phyloP scores from a whole-genome alignment of 2,888 invertebrate genomes.

The Caenorhabditis sulstoni region DNA sequence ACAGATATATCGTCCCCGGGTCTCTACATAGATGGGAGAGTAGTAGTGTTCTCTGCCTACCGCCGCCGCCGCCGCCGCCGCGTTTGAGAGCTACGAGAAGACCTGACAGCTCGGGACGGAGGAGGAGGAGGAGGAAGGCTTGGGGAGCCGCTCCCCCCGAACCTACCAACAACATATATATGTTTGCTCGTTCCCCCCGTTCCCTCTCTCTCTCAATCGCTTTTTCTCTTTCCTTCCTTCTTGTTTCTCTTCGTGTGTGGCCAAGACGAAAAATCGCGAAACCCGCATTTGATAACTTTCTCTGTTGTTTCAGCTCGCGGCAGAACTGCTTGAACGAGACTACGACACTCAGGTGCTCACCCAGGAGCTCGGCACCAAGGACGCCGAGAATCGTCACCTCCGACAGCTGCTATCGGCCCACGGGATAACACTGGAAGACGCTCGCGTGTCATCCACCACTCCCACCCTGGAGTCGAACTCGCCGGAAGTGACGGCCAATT shows the following conservation, averaged over 20 bases:
- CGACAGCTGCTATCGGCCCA: conserved; percentile 59
- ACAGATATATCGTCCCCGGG: too few species aligned
- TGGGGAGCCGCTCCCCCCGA: background rate
- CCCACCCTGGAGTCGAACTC: background rate
- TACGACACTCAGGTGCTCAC: conserved; percentile 58
- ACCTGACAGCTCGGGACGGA: conserved; percentile 7
- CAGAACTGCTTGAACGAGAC: conserved; percentile 64
- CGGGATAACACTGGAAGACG: conserved; percentile 58
- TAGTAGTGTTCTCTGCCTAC: background rate
- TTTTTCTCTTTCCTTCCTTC: background rate
- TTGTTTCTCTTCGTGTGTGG: background rate
- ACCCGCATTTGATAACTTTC: too few species aligned
- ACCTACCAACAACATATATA: too few species aligned
- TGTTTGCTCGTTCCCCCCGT: too few species aligned
- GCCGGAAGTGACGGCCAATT: background rate
- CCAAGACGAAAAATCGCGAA: background rate
- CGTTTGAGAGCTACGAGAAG: conserved; percentile 5
- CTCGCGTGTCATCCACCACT: conserved; percentile 2
- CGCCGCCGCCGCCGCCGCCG: background rate
- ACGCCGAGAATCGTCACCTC: conserved; percentile 64
- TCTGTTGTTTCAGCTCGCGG: conserved; percentile 60
- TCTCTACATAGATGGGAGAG: background rate
- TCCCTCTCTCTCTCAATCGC: too few species aligned
- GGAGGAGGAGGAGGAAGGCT: background rate
- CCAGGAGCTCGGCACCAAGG: conserved; percentile 49